Base-by-base conservation (phyloP, 2,888 invertebrate species). In the Tupiocoris notatus region DNA sequence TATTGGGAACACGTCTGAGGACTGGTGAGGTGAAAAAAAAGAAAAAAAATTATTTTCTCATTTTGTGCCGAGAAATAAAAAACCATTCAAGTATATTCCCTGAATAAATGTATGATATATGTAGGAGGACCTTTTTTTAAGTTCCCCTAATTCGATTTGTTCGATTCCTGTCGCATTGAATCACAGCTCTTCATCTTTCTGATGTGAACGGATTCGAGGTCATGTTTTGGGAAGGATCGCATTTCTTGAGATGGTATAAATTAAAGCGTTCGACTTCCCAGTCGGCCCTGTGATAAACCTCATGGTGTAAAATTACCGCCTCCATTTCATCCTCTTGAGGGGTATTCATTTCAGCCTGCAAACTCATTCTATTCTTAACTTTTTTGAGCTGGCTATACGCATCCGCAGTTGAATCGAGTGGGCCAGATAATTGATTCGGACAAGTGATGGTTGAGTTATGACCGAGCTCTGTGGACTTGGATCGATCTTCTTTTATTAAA, bases 271-370 rank as follows among this genome's bases (percentile, higher is more conserved):
- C 65, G 7, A 23, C 64, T 65, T 65, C 65, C 65, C 25, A 25
- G 65, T 65, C 25, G 65, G 65, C 25, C 63, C 25, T 25, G 39
- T 65, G 65, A 65, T 65, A 65, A 65, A 65, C 20, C 18, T 20
- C 17, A 18, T 39, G 65, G 65, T 65, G 65, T 65, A 39, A 65
- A 65, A 65, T 65, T 65, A 65, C 65, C 20, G 18, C 20, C 16
- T 39, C 39, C 65, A n/a, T 39, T 20, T 61, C 61, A 18, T 20
- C 64, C 18, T 39, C 65, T 39, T 12, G 24, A 65, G 39, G 25
- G 65, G 65, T 65, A 65, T 65, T 65, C 39, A 65, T 65, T 65
- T 65, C 65, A 65, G 65, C 18, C 65, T 6, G 39, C 12, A 24
- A 39, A 16, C 39, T 20, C 23, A 17, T 25, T 24, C 65, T 65